phyloP scores from a whole-genome alignment of 2,888 invertebrate genomes.

The Incurvaria masculella region DNA sequence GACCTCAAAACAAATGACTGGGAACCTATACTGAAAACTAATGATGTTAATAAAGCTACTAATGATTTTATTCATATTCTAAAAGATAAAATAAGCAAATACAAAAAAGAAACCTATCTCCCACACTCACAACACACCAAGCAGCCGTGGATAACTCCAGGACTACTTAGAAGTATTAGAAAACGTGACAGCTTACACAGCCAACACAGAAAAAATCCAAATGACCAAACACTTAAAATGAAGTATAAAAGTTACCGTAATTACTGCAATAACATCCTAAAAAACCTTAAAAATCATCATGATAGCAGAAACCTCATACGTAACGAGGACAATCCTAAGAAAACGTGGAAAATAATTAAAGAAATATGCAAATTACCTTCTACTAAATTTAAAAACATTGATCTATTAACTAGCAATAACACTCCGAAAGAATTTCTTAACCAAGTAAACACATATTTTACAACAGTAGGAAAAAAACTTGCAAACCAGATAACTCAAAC shows the following conservation, averaged over 20 bases:
- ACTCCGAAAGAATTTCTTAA: not conserved
- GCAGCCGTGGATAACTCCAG: not conserved
- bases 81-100: not conserved
- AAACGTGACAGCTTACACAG: not conserved
- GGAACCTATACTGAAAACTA: too few relatives aligned
- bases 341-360: not conserved
- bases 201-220: not conserved
- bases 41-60: not conserved
- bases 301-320: too few relatives aligned
- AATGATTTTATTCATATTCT: not conserved
- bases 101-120: not conserved
- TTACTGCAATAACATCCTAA: not conserved
- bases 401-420: not conserved
- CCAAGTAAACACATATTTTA: not conserved
- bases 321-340: too few relatives aligned
- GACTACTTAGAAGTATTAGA: not conserved
- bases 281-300: too few relatives aligned
- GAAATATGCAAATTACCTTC: not conserved
- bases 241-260: not conserved
- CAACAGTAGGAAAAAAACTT: too few relatives aligned
- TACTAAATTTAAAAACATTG: not conserved
- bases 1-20: too few relatives aligned
- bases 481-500: too few relatives aligned
- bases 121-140: not conserved
- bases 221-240: not conserved